phyloP scores from a whole-genome alignment of 2,797 vertebrate species.

The Spatula clypeata region DNA sequence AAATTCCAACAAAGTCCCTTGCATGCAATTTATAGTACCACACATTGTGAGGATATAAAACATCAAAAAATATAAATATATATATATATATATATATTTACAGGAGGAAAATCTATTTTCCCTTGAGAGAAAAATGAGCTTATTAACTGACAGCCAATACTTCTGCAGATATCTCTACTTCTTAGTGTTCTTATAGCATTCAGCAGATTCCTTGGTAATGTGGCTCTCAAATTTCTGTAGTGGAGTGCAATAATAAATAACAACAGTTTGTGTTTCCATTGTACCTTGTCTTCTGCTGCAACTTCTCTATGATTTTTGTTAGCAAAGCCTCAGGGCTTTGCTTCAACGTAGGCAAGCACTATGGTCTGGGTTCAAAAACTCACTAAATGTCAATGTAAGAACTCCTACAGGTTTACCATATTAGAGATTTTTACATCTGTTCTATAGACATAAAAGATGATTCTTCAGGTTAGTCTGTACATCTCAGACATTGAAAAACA shows the following conservation, averaged over 20 bases:
- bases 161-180: background rate
- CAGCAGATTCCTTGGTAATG: background rate
- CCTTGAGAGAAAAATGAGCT: slow-evolving; percentile 6
- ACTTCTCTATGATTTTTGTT: background rate
- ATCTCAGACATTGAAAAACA: background rate
- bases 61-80: background rate
- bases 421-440: background rate
- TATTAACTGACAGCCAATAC: slow-evolving; percentile 14
- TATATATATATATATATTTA: background rate
- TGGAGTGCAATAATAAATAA: background rate
- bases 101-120: slow-evolving; percentile 32
- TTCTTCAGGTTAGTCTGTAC: background rate
- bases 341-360: background rate
- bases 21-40: background rate
- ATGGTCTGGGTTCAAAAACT: background rate
- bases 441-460: background rate
- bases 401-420: background rate
- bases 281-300: background rate
- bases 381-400: background rate
- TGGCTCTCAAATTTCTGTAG: background rate
- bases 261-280: background rate
- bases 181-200: background rate
- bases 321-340: background rate
- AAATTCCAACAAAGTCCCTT: slow-evolving; percentile 23
- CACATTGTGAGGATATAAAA: background rate